Evolutionary conservation across 2,113 vertebrate genomes (phyloP).

Genomic region (Boleophthalmus pectinirostris): DNA sequence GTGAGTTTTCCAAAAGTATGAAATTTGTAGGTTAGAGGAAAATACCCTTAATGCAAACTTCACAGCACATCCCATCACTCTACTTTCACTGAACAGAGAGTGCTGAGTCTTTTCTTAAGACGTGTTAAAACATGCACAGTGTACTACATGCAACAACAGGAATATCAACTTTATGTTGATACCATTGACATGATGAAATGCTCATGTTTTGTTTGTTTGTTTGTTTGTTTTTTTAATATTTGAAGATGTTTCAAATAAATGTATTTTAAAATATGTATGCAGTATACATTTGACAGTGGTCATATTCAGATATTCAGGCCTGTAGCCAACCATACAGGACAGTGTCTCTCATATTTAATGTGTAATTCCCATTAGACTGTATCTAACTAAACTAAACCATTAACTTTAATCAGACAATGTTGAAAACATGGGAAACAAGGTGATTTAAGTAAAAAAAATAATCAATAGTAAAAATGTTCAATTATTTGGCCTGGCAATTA

Average conservation of each 20-base stretch:
- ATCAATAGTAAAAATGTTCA: not conserved
- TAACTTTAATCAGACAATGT: not conserved
- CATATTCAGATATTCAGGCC: not conserved
- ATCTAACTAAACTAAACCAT: not conserved
- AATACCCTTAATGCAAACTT: not conserved
- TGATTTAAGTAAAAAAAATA: not conserved
- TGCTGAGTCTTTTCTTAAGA: constrained; percentile 24
- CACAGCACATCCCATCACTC: not conserved
- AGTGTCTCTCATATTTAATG: too few relatives aligned
- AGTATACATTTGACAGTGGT: not conserved
- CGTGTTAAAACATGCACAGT: constrained; percentile 40
- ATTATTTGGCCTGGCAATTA: too few relatives aligned
- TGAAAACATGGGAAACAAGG: not conserved
- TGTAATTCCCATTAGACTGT: not conserved
- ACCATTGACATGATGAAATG: not conserved
- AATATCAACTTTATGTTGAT: constrained; percentile 2
- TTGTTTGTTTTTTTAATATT: not conserved
- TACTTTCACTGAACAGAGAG: not conserved
- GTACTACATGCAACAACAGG: constrained; percentile 19
- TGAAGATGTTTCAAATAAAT: not conserved
- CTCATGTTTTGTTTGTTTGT: too few relatives aligned
- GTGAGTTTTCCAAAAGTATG: not conserved
- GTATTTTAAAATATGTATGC: too few relatives aligned
- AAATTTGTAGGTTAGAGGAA: not conserved
- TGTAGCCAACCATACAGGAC: not conserved